These are phyloP conservation scores for Bos taurus DNA, from an alignment of 2,113 vertebrate species.

Conservation along the genomic window ARS-UCD2.0 NC_037336.1:24348501-24349000, in stretches of 20 bases:
- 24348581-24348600: neutral
- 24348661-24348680: neutral
- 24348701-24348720: neutral
- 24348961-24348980: neutral
- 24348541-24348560: neutral
- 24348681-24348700: neutral
- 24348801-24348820: neutral
- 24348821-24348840: neutral
- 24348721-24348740: neutral
- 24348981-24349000: neutral
- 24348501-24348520: neutral
- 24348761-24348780: neutral
- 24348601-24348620: neutral
- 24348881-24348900: neutral
- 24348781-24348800: neutral
- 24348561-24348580: neutral
- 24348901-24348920: neutral
- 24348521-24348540: neutral
- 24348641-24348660: neutral
- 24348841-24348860: neutral
- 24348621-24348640: neutral
- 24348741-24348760: neutral
- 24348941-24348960: neutral
- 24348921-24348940: neutral
- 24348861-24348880: neutral